These are phyloP conservation scores for Lineus longissimus DNA, from an alignment of 1,140 invertebrate genomes.

Conservation along the genomic window DNA sequence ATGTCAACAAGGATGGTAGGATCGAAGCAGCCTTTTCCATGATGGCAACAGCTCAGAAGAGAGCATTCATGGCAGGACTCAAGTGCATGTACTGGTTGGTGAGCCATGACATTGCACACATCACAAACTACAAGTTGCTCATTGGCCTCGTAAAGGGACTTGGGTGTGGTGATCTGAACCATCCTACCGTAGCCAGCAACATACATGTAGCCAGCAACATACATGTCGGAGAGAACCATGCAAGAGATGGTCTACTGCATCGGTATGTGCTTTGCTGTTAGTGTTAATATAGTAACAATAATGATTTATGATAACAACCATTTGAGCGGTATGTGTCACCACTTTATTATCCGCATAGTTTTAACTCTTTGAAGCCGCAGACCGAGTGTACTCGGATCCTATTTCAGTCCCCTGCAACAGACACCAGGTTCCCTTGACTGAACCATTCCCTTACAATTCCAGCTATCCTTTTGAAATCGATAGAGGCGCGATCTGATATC, in stretches of 20 bases:
- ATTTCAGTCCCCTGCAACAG: too few species aligned
- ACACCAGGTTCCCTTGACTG: too few species aligned
- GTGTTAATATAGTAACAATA: too few species aligned
- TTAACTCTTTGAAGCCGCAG: too few species aligned
- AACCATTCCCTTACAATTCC: too few species aligned
- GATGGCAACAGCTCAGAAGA: neutral
- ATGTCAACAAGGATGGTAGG: neutral
- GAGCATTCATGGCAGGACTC: neutral
- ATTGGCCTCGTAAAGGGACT: neutral
- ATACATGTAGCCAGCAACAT: too few species aligned
- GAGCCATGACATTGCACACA: neutral
- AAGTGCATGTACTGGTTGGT: slow-evolving; percentile 3
- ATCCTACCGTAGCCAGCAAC: neutral
- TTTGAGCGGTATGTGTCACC: neutral
- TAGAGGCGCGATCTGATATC: too few species aligned
- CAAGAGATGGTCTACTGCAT: neutral
- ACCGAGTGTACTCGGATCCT: too few species aligned
- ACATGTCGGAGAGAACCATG: slow-evolving; percentile 1
- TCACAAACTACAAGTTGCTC: neutral
- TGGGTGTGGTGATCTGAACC: neutral
- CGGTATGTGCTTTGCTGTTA: neutral
- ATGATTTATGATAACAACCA: too few species aligned
- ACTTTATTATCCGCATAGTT: neutral
- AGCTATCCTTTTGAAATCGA: too few species aligned
- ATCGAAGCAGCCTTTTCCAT: neutral